Conservation (phyloP, 2,797 vertebrate genomes). For the Tragelaphus eurycerus region DNA sequence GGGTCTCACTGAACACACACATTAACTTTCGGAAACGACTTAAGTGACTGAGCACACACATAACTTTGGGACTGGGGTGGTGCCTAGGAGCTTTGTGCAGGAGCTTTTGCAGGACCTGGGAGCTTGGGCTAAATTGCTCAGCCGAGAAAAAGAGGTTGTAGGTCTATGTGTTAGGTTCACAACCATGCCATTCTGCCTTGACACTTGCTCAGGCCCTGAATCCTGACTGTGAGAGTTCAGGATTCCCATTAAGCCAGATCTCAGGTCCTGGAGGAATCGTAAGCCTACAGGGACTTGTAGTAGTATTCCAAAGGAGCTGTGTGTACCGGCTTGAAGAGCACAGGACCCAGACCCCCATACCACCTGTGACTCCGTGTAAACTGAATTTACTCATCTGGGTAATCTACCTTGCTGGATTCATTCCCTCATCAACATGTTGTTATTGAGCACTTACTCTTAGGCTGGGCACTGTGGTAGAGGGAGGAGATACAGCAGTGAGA, state of each 20-base stretch:
- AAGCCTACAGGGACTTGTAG: background rate
- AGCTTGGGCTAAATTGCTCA: background rate
- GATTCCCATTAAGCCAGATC: background rate
- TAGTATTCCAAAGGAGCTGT: background rate
- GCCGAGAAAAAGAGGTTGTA: background rate
- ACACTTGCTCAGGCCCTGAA: background rate
- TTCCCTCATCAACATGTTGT: background rate
- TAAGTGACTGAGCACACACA: background rate
- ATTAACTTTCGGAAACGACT: background rate
- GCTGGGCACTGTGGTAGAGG: background rate
- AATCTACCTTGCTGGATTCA: background rate
- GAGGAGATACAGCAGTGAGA: background rate
- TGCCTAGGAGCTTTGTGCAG: background rate
- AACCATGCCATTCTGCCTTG: background rate
- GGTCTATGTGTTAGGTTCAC: background rate
- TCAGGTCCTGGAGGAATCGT: background rate
- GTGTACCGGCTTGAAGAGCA: background rate
- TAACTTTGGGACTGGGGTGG: background rate
- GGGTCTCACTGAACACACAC: background rate
- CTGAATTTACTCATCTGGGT: background rate
- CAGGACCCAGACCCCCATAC: background rate
- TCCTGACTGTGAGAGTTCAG: background rate
- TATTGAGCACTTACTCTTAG: background rate
- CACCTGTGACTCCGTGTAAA: background rate
- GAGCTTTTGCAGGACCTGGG: background rate